These are phyloP conservation scores for Acrocera orbiculus DNA, from an alignment of 2,888 invertebrate species.

Conservation along the genomic window DNA sequence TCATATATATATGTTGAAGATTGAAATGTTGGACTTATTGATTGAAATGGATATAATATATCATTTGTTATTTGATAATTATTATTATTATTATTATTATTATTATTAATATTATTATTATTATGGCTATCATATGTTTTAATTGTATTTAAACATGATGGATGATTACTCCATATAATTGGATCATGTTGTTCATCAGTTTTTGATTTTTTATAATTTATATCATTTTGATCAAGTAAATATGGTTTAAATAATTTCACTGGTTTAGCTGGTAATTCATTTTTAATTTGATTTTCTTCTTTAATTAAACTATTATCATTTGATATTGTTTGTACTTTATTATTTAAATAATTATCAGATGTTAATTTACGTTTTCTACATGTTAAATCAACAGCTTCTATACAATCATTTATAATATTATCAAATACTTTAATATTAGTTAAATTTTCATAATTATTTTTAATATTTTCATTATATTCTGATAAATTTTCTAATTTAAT, in stretches of 20 bases:
- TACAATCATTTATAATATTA: neutral
- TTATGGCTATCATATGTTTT: slow-evolving; percentile 11
- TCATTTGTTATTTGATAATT: slow-evolving; percentile 20
- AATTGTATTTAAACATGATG: slow-evolving; percentile 14
- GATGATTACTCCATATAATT: slow-evolving; percentile 27
- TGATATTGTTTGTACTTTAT: slow-evolving; percentile 8
- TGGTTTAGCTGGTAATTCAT: slow-evolving; percentile 35
- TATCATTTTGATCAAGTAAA: slow-evolving; percentile 45
- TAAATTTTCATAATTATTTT: neutral
- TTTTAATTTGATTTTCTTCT: neutral
- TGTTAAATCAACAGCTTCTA: slow-evolving; percentile 10
- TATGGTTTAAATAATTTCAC: slow-evolving; percentile 65
- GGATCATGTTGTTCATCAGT: slow-evolving; percentile 16
- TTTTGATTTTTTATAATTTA: slow-evolving; percentile 14
- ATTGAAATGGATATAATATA: slow-evolving; percentile 19
- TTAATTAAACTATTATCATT: slow-evolving; percentile 1
- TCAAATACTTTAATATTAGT: neutral
- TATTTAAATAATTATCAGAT: neutral
- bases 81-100: slow-evolving; percentile 10
- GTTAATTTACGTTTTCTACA: slow-evolving; percentile 10
- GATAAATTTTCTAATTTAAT: too few species aligned
- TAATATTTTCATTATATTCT: slow-evolving; percentile 3
- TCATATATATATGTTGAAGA: slow-evolving; percentile 3
- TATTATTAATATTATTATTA: slow-evolving; percentile 13
- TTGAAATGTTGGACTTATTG: slow-evolving; percentile 23